Percentiles rank a stretch among this genome's conserved stretches.
Conservation (phyloP, 2,113 vertebrate genomes). For the Rhagologus leucostigma region DNA sequence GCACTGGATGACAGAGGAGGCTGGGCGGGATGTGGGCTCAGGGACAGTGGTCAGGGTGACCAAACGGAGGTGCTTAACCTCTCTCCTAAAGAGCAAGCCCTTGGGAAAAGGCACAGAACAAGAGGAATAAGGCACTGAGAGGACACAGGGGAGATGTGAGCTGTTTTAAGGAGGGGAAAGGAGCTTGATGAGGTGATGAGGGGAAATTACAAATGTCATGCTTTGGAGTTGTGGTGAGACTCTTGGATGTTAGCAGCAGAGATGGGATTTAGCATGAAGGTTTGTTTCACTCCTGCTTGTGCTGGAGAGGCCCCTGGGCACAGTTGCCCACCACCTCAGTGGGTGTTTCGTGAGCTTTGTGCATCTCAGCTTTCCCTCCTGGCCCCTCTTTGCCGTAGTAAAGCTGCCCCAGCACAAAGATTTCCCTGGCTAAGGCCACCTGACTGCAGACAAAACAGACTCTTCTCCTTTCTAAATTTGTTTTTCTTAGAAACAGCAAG, state of each 20-base stretch:
- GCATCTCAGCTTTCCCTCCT: not conserved
- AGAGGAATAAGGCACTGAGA: not conserved
- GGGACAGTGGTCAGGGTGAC: not conserved
- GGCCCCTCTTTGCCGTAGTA: not conserved
- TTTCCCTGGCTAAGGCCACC: not conserved
- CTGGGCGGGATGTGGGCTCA: fast-evolving
- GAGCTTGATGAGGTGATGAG: not conserved
- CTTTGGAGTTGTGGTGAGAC: not conserved
- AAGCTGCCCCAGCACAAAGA: not conserved
- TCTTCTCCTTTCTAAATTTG: not conserved
- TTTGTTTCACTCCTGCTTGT: not conserved
- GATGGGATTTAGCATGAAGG: not conserved
- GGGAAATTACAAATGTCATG: not conserved
- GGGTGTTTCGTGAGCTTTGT: not conserved
- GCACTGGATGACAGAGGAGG: not conserved
- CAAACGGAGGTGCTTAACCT: not conserved
- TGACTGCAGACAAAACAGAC: not conserved
- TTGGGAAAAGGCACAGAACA: not conserved
- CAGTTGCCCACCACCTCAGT: not conserved
- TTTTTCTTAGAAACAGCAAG: not conserved
- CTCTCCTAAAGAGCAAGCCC: not conserved
- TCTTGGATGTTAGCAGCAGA: not conserved
- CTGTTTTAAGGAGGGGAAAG: not conserved
- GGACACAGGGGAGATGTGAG: not conserved
- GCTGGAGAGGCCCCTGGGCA: not conserved